Conservation (phyloP, 2,888 invertebrate genomes). For the Tipula unca region DNA sequence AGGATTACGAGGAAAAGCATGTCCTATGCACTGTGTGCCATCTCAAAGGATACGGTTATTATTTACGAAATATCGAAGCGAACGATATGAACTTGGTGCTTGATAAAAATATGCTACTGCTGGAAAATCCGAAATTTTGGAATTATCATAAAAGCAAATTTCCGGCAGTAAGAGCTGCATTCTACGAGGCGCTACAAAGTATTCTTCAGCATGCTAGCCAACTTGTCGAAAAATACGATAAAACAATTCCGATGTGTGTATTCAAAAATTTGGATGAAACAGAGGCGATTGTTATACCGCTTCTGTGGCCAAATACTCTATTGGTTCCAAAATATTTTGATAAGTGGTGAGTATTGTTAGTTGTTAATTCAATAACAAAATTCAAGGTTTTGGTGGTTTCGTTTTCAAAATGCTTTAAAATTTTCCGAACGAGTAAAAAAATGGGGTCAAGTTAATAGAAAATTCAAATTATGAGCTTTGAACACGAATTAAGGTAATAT, state of each 20-base stretch:
- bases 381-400: not conserved
- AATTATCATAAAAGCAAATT: slow-evolving; percentile 52
- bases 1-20: slow-evolving; percentile 62
- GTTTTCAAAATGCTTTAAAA: not conserved
- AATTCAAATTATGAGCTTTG: not conserved
- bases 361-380: not conserved
- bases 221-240: slow-evolving; percentile 47
- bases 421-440: not conserved
- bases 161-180: slow-evolving; percentile 49
- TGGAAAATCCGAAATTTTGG: slow-evolving; percentile 62
- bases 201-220: slow-evolving; percentile 50
- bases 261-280: slow-evolving; percentile 58
- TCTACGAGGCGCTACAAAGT: slow-evolving; percentile 56
- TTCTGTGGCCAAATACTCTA: slow-evolving; percentile 68
- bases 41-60: slow-evolving; percentile 55
- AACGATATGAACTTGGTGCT: slow-evolving; percentile 46
- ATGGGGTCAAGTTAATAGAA: not conserved
- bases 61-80: slow-evolving; percentile 48
- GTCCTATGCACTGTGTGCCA: slow-evolving; percentile 56
- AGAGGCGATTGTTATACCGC: slow-evolving; percentile 55
- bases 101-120: slow-evolving; percentile 46
- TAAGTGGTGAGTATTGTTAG: slow-evolving; percentile 33
- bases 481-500: not conserved
- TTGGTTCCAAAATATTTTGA: slow-evolving; percentile 50
- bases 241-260: slow-evolving; percentile 48